Evolutionary conservation across 1,140 invertebrate species (phyloP).

Genomic region (Orchestia grillus): DNA sequence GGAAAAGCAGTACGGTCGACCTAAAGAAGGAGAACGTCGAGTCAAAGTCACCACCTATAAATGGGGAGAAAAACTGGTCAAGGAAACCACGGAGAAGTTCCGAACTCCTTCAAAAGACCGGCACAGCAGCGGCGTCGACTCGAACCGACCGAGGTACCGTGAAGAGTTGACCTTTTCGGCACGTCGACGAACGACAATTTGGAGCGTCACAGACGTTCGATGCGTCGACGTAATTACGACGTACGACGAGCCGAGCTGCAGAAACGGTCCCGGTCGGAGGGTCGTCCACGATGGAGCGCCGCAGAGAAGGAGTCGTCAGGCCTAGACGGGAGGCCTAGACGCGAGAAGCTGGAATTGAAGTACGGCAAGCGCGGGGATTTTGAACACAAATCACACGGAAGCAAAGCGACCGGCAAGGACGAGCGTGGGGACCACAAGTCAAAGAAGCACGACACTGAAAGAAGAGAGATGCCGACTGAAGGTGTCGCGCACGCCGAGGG

Average conservation of each 20-base stretch:
- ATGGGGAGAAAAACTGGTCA: constrained; percentile 28
- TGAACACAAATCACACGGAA: neutral
- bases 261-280: neutral
- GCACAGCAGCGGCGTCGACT: neutral
- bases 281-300: neutral
- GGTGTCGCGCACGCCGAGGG: too few species aligned
- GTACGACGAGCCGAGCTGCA: neutral
- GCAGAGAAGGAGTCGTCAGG: neutral
- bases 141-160: neutral
- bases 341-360: neutral
- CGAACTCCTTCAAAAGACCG: constrained; percentile 1
- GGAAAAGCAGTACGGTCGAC: neutral
- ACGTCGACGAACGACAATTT: neutral
- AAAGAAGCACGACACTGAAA: neutral
- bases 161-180: neutral
- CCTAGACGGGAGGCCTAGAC: neutral
- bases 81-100: constrained; percentile 21
- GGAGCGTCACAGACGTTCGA: neutral
- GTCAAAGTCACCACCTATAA: constrained; percentile 48
- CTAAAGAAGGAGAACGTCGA: constrained; percentile 20
- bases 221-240: constrained; percentile 24
- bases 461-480: neutral
- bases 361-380: neutral
- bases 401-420: neutral
- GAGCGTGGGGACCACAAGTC: neutral